A percentile compares a stretch with the other conserved stretches of the same genome.
Conservation (phyloP, 2,888 invertebrate species). For the Lithophane leautieri region DNA sequence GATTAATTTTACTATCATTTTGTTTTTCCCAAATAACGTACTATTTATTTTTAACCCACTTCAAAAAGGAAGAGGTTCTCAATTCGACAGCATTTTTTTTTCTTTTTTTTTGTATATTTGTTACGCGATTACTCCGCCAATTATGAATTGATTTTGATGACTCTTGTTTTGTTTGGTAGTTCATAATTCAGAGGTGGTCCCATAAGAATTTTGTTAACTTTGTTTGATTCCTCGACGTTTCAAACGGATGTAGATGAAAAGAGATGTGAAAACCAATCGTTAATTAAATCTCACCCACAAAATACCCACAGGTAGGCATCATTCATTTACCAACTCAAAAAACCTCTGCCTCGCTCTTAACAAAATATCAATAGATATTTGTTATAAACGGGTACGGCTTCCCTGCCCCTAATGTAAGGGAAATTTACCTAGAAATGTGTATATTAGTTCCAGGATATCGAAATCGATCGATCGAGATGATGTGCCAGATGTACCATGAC, state of each 20-base stretch:
- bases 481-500: constrained; percentile 32
- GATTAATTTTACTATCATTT: neutral
- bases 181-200: too few species aligned
- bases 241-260: neutral
- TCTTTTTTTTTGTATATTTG: too few species aligned
- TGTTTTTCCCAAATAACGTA: neutral
- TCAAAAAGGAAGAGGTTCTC: too few species aligned
- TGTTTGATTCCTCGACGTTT: too few species aligned
- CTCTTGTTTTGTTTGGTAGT: too few species aligned
- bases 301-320: neutral
- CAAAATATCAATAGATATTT: constrained; percentile 33
- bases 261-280: neutral
- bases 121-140: too few species aligned
- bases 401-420: constrained; percentile 31
- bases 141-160: too few species aligned
- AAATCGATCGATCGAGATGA: constrained; percentile 40
- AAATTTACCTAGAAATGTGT: constrained; percentile 35
- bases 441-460: constrained; percentile 41
- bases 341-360: neutral
- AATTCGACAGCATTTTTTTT: too few species aligned
- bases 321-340: neutral
- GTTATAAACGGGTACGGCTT: constrained; percentile 22
- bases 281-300: neutral
- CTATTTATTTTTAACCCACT: too few species aligned
- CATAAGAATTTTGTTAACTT: too few species aligned